Percentiles rank a stretch among this genome's conserved stretches.
Evolutionary conservation across 2,797 vertebrate species (phyloP).

Genomic region (Avahi laniger): DNA sequence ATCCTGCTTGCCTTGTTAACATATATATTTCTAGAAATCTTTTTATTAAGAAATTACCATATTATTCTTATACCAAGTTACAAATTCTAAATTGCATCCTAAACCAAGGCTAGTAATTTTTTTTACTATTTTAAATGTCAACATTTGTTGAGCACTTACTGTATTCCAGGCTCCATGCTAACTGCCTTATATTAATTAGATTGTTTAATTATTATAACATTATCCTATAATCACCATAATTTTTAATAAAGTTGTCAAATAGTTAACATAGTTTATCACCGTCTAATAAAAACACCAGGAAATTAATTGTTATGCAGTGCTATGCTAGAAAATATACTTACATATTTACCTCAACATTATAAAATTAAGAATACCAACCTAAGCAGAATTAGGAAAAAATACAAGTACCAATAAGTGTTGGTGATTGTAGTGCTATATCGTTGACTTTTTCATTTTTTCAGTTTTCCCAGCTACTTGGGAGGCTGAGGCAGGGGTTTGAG

Average conservation of each 20-base stretch:
- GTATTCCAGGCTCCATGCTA: background rate
- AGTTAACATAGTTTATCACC: background rate
- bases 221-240: background rate
- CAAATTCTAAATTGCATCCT: background rate
- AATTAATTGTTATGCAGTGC: background rate
- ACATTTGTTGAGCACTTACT: background rate
- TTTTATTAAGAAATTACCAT: background rate
- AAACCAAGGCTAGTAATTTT: background rate
- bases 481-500: no score
- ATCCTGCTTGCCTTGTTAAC: background rate
- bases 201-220: background rate
- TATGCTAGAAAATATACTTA: background rate
- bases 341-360: background rate
- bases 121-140: background rate
- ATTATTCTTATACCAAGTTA: background rate
- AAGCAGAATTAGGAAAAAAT: background rate
- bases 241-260: background rate
- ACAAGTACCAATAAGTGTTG: background rate
- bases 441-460: background rate
- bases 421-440: background rate
- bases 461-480: background rate
- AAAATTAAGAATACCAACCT: background rate
- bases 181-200: background rate
- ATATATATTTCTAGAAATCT: background rate
- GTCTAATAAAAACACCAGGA: background rate